A percentile compares a stretch with the other conserved stretches of the same genome.
Conservation (phyloP, 2,888 invertebrate species). For the Phyto melanocephala region DNA sequence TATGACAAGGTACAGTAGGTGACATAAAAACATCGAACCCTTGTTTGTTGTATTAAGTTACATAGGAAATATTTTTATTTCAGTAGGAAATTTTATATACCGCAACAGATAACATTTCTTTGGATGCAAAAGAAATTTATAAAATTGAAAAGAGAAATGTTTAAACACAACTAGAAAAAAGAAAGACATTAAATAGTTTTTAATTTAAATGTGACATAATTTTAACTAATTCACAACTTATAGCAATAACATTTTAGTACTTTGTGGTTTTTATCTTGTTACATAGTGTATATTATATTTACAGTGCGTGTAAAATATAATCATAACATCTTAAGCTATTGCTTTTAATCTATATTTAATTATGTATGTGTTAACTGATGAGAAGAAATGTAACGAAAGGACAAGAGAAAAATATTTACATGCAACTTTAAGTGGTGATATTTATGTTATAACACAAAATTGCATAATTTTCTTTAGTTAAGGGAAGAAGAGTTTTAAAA, state of each 20-base stretch:
- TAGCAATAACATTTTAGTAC: neutral
- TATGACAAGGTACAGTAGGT: slow-evolving; percentile 46
- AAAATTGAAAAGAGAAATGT: neutral
- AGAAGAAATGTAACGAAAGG: neutral
- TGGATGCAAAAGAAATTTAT: neutral
- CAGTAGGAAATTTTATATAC: too few relatives aligned
- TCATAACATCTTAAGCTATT: slow-evolving; percentile 12
- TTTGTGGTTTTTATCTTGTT: neutral
- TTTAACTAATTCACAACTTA: neutral
- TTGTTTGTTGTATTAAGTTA: too few relatives aligned
- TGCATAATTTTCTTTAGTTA: neutral
- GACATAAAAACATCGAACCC: neutral
- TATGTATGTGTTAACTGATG: slow-evolving; percentile 34
- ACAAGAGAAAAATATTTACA: neutral
- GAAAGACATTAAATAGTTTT: neutral
- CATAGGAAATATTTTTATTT: too few relatives aligned
- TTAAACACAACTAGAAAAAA: neutral
- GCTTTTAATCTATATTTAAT: slow-evolving; percentile 38
- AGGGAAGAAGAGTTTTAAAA: neutral
- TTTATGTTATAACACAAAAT: neutral
- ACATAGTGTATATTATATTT: neutral
- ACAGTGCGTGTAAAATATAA: slow-evolving; percentile 14
- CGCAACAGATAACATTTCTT: slow-evolving; percentile 37
- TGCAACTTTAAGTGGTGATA: neutral
- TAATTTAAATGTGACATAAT: too few relatives aligned